These are phyloP conservation scores for Pelosia muscerda DNA, from an alignment of 2,888 invertebrate species.

Conservation along the genomic window DNA sequence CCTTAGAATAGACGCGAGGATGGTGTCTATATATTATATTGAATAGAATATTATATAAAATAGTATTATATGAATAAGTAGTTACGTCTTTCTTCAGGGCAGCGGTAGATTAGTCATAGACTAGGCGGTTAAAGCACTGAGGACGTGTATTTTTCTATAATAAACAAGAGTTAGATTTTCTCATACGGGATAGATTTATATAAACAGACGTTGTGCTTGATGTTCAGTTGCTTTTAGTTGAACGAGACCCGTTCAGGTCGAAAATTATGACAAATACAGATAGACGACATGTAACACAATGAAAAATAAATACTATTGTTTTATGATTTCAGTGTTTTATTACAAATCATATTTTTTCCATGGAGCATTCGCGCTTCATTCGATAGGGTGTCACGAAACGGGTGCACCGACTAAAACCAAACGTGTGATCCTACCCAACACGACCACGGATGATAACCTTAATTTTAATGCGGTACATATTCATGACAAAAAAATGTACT, in stretches of 20 bases:
- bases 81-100: constrained; percentile 37
- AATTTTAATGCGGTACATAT: too few species aligned
- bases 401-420: too few species aligned
- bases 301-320: constrained; percentile 74
- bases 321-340: constrained; percentile 59
- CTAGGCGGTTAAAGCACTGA: constrained; percentile 79
- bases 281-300: constrained; percentile 64
- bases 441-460: too few species aligned
- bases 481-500: too few species aligned
- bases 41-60: constrained; percentile 26
- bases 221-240: constrained; percentile 72
- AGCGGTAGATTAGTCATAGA: constrained; percentile 57
- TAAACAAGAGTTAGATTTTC: constrained; percentile 71
- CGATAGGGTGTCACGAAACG: too few species aligned
- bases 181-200: constrained; percentile 59
- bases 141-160: constrained; percentile 86
- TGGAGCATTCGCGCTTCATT: neutral
- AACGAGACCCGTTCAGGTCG: constrained; percentile 49
- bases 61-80: constrained; percentile 22
- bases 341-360: constrained; percentile 11
- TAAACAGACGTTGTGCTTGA: constrained; percentile 70
- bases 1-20: constrained; percentile 34
- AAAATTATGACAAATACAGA: constrained; percentile 56
- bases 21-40: constrained; percentile 37
- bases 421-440: too few species aligned